Evolutionary conservation across 2,797 vertebrate species (phyloP), one percentile per base, ranked within the genome.

Genomic region (Lycodopsis pacificus): DNA sequence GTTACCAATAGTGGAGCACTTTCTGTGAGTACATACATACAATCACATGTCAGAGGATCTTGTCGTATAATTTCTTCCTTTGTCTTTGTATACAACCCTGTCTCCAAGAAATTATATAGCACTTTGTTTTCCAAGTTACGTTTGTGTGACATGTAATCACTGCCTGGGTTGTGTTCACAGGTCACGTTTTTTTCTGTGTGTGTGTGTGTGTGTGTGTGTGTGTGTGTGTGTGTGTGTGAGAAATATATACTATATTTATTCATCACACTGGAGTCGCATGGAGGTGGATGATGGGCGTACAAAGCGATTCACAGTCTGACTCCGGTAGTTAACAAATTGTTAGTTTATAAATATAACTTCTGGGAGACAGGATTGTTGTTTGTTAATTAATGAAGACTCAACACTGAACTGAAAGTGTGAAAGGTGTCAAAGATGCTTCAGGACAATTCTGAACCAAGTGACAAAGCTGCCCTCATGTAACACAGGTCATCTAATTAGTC

Each of bases 401-500:
- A 25, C 34, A 63, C 4, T 67, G 36, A 44, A 20, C 5, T 1
- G 6, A 19, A 62, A 30, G 17, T 51, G 40, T 27, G n/a, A 57
- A 76, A 66, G 46, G n/a, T 27, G 5, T 62, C 12, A 15, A 51
- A 36, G 58, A 68, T 61, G 58, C 57, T 69, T 62, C 34, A 4
- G 65, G 46, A 19, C 7, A 59, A 66, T 13, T 36, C 5, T 20
- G 22, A 25, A 54, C 10, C 32, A 25, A 48, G 30, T 51, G 44
- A 67, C 36, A 51, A 32, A 53, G 62, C 40, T 32, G 17, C 7
- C 4, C 2, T 46, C 5, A 5, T 25, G 8, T 38, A 19, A 63
- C 40, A 27, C n/a, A 14, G 34, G 34, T 67, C 53, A 74, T 65
- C 4, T 49, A 71, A 78, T 70, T 57, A 82, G 51, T 30, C 13